Evolutionary conservation across 2,888 invertebrate species (phyloP).

Genomic region (Nephrotoma guestfalica): DNA sequence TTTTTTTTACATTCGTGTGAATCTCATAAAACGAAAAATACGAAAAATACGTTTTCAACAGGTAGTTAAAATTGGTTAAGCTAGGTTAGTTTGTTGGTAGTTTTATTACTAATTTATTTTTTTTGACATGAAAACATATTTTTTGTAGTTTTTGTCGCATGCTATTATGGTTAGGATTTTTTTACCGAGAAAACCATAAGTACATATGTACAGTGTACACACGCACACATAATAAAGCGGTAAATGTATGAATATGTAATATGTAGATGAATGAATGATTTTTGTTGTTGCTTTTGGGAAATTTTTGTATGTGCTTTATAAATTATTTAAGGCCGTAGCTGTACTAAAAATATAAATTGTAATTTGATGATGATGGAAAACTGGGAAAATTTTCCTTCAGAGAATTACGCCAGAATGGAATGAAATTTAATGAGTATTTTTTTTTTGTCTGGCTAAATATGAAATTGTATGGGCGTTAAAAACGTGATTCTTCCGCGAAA

Average conservation of each 20-base stretch:
- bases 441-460: neutral
- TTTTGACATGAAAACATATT: neutral
- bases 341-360: neutral
- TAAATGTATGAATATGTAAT: neutral
- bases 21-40: neutral
- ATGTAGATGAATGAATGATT: neutral
- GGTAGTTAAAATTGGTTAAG: neutral
- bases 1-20: neutral
- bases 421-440: neutral
- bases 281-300: neutral
- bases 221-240: neutral
- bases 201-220: neutral
- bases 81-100: neutral
- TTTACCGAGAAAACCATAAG: neutral
- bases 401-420: neutral
- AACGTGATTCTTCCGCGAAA: neutral
- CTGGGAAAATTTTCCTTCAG: neutral
- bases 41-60: neutral
- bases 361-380: neutral
- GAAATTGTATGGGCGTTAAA: neutral
- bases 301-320: neutral
- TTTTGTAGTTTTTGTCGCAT: neutral
- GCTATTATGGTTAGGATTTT: neutral
- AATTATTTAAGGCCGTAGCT: neutral
- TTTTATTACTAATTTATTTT: neutral